Conservation (phyloP, 2,888 invertebrate species). For the Kryphioiulus occultus region DNA sequence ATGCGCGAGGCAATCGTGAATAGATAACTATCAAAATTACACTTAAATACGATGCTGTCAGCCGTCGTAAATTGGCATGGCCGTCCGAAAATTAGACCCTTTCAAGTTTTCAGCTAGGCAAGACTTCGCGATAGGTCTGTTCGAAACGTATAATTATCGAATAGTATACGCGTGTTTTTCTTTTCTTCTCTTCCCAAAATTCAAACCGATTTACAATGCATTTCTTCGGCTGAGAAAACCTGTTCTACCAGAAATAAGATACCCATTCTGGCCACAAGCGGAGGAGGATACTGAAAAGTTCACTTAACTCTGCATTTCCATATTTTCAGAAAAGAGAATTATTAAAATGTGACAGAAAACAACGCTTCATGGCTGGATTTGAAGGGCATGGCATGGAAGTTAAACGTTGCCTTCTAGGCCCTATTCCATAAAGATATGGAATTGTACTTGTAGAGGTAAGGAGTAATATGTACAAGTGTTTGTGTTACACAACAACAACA, state of each 20-base stretch:
- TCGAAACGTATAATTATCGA: not conserved
- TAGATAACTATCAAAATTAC: not conserved
- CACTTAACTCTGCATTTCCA: conserved; percentile 16
- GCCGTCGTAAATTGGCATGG: not conserved
- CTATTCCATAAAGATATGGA: too few species aligned
- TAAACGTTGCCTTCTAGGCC: not conserved
- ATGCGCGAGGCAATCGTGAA: not conserved
- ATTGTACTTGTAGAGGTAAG: too few species aligned
- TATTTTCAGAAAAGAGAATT: not conserved
- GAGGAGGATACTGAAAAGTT: conserved; percentile 9
- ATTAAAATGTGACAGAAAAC: not conserved
- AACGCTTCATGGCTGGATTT: not conserved
- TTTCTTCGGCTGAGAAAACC: conserved; percentile 1
- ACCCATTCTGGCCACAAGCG: conserved; percentile 7
- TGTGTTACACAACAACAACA: too few species aligned
- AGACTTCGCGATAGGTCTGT: not conserved
- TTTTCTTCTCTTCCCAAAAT: not conserved
- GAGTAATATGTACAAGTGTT: too few species aligned
- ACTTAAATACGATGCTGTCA: conserved; percentile 1
- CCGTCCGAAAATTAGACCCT: conserved; percentile 3
- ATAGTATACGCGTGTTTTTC: not conserved
- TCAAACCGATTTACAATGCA: conserved; percentile 23
- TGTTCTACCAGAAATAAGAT: not conserved
- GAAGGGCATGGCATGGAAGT: not conserved
- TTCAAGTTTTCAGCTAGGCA: not conserved